Conservation (phyloP, 2,888 invertebrate species). For the Ecliptopera silaceata region DNA sequence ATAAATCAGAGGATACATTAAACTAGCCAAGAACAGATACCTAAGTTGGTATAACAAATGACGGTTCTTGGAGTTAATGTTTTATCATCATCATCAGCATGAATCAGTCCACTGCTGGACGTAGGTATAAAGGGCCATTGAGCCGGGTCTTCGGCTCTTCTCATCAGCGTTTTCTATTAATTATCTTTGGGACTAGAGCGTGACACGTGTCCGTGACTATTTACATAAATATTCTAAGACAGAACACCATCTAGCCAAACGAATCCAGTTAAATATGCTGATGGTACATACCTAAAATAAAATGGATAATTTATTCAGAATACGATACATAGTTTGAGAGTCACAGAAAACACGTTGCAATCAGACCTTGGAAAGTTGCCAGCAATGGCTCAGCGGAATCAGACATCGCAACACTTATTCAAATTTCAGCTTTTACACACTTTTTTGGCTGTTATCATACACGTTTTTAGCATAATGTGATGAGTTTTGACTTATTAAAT, state of each 20-base stretch:
- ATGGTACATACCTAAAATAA: too few relatives aligned
- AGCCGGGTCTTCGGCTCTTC: too few relatives aligned
- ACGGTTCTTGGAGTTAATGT: background rate
- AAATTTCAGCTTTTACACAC: conserved; percentile 16
- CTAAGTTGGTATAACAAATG: background rate
- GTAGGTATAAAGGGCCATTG: too few relatives aligned
- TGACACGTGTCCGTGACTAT: too few relatives aligned
- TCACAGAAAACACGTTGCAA: conserved; percentile 22
- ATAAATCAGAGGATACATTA: too few relatives aligned
- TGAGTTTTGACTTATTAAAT: background rate
- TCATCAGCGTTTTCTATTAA: too few relatives aligned
- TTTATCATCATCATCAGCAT: background rate
- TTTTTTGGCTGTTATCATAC: conserved; percentile 7
- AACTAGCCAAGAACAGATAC: background rate
- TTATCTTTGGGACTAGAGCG: too few relatives aligned
- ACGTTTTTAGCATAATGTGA: conserved; percentile 5
- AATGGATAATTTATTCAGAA: background rate
- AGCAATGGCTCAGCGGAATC: conserved; percentile 23
- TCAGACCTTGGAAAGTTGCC: conserved; percentile 33
- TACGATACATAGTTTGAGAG: conserved; percentile 5
- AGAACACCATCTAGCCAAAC: too few relatives aligned
- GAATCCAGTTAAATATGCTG: too few relatives aligned
- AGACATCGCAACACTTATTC: conserved; percentile 15
- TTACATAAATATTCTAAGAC: too few relatives aligned
- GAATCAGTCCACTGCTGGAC: too few relatives aligned